Base-by-base conservation (phyloP, 2,888 invertebrate species). In the Carpatolechia fugitivella region DNA sequence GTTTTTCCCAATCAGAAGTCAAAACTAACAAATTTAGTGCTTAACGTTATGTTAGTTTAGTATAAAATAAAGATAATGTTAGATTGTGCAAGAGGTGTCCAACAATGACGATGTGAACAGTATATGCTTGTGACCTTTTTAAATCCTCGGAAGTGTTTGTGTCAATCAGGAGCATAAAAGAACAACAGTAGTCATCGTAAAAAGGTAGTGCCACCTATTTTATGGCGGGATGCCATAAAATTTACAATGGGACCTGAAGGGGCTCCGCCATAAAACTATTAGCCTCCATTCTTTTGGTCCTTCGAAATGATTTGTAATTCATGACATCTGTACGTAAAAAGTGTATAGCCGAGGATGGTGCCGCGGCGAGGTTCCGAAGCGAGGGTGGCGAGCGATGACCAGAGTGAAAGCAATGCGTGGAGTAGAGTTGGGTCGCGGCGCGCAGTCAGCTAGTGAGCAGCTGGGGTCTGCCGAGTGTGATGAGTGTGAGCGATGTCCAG, bases 401-500 rank as follows among this genome's bases (percentile, higher is more conserved):
- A 74, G 65, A 69, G 78, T 62, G 74, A 73, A 71, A 84, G 86
- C 79, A 74, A 87, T 86, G 86, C 79, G 76, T 77, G 78, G 79
- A 78, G 75, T 74, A 66, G 66, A 66, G 64, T 64, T 63, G 66
- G 72, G 66, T 68, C 77, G 74, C 76, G 74, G 74, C 69, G 73
- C 70, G 81, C 78, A 72, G 74, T 77, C 80, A 84, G 85, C 77
- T 83, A 83, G 82, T 81, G 80, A 83, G 82, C 80, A 79, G 82
- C 77, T 74, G 77, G 79, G 80, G 74, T 71, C 73, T 77, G 82
- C 77, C 78, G 81, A 87, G 92, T 92, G 93, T 94, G 93, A 93
- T 94, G 94, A 93, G 92, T 91, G 92, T 91, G 91, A 91, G 93
- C 92, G 91, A 94, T 94, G 93, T 93, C 94, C 90, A 93, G 93